Percentiles rank a stretch among this genome's conserved stretches.
These are phyloP conservation scores for Eudasyphora cyanicolor DNA, from an alignment of 2,888 invertebrate species.

Conservation along the genomic window DNA sequence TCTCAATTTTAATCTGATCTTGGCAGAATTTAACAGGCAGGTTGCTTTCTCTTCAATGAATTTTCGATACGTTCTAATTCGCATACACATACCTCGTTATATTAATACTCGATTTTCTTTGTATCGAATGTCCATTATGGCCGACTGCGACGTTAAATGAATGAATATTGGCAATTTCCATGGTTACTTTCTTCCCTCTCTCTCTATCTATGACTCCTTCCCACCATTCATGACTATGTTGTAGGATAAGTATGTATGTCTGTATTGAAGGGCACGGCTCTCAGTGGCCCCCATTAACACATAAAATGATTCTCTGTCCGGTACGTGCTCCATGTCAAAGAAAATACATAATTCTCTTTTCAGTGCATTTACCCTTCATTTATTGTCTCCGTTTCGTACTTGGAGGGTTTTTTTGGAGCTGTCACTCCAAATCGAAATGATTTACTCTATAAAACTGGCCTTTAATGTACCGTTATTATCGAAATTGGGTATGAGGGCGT, in stretches of 20 bases:
- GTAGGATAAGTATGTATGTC: not conserved
- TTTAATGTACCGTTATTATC: constrained; percentile 2
- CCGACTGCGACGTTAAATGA: constrained; percentile 33
- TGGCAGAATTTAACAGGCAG: too few relatives aligned
- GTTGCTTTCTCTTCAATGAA: too few relatives aligned
- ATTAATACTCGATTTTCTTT: constrained; percentile 6
- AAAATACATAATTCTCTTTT: constrained; percentile 11
- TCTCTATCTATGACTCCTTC: too few relatives aligned
- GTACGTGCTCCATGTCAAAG: constrained; percentile 42
- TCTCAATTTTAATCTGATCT: too few relatives aligned
- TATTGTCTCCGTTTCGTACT: not conserved
- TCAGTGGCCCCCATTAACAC: constrained; percentile 42
- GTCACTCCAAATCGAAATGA: constrained; percentile 26
- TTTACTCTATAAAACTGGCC: constrained; percentile 20
- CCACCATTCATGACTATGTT: not conserved
- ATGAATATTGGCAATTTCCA: constrained; percentile 41
- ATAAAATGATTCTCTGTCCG: constrained; percentile 52
- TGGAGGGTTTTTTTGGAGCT: not conserved
- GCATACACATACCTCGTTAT: not conserved
- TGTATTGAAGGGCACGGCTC: not conserved
- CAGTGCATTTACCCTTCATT: constrained; percentile 5
- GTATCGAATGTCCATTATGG: constrained; percentile 45
- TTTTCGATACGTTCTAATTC: too few relatives aligned
- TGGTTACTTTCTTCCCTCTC: not conserved
- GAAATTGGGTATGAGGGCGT: not conserved